Evolutionary conservation across 2,888 invertebrate genomes (phyloP).

Genomic region (Entomobrya proxima): DNA sequence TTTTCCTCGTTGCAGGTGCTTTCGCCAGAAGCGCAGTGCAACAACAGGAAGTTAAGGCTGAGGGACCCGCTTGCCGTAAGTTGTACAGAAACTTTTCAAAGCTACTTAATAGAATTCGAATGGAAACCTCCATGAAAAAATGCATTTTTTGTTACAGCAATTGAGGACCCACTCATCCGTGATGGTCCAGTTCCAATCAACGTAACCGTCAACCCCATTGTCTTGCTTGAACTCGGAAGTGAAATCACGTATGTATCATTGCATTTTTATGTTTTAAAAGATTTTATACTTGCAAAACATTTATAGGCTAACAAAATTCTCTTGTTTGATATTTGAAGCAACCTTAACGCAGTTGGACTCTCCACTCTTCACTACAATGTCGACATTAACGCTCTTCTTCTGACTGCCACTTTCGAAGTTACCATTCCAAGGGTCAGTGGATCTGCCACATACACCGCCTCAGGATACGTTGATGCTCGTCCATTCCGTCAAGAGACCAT

Average conservation of each 20-base stretch:
- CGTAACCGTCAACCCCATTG: constrained; percentile 57
- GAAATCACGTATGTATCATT: constrained; percentile 33
- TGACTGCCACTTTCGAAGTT: constrained; percentile 37
- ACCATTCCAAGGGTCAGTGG: neutral
- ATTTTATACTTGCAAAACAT: too few relatives aligned
- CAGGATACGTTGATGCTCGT: constrained; percentile 58
- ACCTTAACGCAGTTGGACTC: constrained; percentile 35
- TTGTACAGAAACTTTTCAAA: constrained; percentile 6
- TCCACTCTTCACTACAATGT: constrained; percentile 46
- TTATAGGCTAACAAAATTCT: neutral
- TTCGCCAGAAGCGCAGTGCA: constrained; percentile 56
- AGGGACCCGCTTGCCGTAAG: constrained; percentile 62
- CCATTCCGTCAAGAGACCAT: constrained; percentile 56
- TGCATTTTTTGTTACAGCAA: constrained; percentile 34
- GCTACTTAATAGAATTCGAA: neutral
- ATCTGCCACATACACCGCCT: neutral
- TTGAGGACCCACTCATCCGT: constrained; percentile 54
- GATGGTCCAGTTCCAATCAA: constrained; percentile 45
- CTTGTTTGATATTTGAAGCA: neutral
- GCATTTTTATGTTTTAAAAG: too few relatives aligned
- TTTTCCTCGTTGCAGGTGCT: constrained; percentile 56
- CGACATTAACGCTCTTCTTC: constrained; percentile 35
- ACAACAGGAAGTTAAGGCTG: constrained; percentile 13
- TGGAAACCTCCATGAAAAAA: neutral
- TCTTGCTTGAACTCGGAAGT: constrained; percentile 42